Base-by-base conservation (phyloP, 1,140 invertebrate genomes). In the Rhyacophila brunnea region DNA sequence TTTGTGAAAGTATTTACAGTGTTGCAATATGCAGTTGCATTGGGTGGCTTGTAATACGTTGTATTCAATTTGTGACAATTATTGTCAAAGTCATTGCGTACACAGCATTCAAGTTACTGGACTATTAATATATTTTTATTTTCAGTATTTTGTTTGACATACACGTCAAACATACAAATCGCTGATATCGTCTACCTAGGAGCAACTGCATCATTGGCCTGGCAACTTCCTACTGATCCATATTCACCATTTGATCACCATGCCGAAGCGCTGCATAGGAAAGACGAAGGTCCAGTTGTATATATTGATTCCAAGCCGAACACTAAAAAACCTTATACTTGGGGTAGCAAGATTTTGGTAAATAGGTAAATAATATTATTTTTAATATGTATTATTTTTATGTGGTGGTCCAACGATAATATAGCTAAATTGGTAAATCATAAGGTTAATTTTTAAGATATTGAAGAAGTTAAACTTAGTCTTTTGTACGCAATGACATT, bases 161-260 rank as follows among this genome's bases (percentile, higher is more conserved):
- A 83, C 47, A 77, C 79, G n/a, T 77, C 77, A 11, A 70, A 79
- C 57, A 63, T 78, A 1, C 73, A 71, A 13, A 81, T 85, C n/a
- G 74, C 76, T 9, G 80, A 82, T 58, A 80, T 85, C 19, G 83
- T 87, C 61, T 81, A 85, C 6, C 73, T 86, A 56, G 88, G 88
- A 15, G 77, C 85, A 45, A 90, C 89, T 10, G 87, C 86, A 14
- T 86, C 87, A 1, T 74, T 90, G 60, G 87, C 87, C 13, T 91
- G 83, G 77, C 85, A 89, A 70, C 71, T 91, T 42, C 89, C 88
- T 7, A 76, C 86, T 60, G 74, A 84, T 68, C 78, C 82, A 38
- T 79, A 80, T 59, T 76, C 74, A 0, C 73, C 74, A 0, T 77
- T 75, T 47, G 52, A 71, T 45, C 72, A 75, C 38, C 58, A 69